Conservation (phyloP, 2,113 vertebrate genomes). For the Aptenodytes forsteri region DNA sequence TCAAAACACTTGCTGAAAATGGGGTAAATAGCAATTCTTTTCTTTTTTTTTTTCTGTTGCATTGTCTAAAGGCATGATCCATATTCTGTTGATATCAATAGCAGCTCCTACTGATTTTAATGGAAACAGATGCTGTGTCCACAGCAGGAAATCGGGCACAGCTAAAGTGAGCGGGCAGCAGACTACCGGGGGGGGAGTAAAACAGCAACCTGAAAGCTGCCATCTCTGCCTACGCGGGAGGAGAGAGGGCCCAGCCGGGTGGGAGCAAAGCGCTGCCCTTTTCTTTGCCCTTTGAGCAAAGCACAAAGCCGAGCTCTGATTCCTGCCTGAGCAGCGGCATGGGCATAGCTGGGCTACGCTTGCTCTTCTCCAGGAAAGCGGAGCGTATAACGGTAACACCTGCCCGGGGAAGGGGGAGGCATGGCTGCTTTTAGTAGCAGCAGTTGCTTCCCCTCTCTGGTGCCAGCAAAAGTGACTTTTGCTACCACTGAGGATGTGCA, state of each 20-base stretch:
- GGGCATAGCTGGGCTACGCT: background rate
- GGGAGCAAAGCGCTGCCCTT: background rate
- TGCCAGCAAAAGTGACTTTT: background rate
- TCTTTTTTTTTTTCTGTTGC: no score
- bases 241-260: background rate
- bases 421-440: background rate
- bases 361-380: background rate
- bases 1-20: background rate
- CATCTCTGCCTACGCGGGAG: accelerated
- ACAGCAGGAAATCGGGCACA: background rate
- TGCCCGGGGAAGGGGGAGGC: background rate
- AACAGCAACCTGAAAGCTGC: background rate
- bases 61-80: background rate
- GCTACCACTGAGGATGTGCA: background rate
- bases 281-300: background rate
- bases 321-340: background rate
- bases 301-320: background rate
- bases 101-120: background rate
- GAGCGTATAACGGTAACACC: accelerated
- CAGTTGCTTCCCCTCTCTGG: background rate
- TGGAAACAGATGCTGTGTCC: background rate
- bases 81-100: background rate
- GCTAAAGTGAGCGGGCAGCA: background rate
- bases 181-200: accelerated
- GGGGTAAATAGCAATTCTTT: background rate